phyloP scores from a whole-genome alignment of 2,888 invertebrate genomes.

The Acronicta psi region DNA sequence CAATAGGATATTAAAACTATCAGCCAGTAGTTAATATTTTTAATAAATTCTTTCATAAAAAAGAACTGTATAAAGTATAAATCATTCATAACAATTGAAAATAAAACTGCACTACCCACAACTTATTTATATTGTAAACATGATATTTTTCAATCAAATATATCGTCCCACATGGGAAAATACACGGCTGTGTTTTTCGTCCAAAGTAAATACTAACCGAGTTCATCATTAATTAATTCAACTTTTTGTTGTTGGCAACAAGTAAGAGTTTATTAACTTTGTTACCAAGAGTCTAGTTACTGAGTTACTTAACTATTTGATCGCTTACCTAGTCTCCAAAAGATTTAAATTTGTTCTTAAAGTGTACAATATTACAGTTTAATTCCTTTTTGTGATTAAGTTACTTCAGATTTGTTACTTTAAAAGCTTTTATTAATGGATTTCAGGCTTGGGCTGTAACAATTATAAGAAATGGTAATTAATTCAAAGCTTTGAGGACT shows the following conservation, averaged over 20 bases:
- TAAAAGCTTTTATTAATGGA: slow-evolving; percentile 27
- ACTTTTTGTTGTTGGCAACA: slow-evolving; percentile 52
- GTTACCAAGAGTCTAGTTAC: slow-evolving; percentile 43
- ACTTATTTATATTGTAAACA: slow-evolving; percentile 39
- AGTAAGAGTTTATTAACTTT: slow-evolving; percentile 47
- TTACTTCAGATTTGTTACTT: slow-evolving; percentile 19
- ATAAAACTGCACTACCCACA: slow-evolving; percentile 12
- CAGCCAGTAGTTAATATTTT: too few species aligned
- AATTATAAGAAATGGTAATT: background rate
- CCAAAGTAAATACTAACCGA: slow-evolving; percentile 43
- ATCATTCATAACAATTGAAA: slow-evolving; percentile 8
- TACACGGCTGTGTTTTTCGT: slow-evolving; percentile 46
- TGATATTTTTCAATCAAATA: slow-evolving; percentile 39
- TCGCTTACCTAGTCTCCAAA: slow-evolving; percentile 44
- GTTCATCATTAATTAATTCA: slow-evolving; percentile 51
- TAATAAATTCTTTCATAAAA: too few species aligned
- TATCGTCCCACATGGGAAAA: slow-evolving; percentile 38
- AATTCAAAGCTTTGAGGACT: background rate
- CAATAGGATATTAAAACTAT: too few species aligned
- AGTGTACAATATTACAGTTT: slow-evolving; percentile 3
- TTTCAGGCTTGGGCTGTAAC: slow-evolving; percentile 5
- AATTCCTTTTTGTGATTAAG: slow-evolving; percentile 21
- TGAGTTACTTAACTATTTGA: slow-evolving; percentile 51
- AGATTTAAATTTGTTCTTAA: slow-evolving; percentile 34
- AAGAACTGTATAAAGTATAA: too few species aligned